A percentile compares a stretch with the other conserved stretches of the same genome.
phyloP scores from a whole-genome alignment of 2,797 vertebrate species.

The Diglossa cyanea region DNA sequence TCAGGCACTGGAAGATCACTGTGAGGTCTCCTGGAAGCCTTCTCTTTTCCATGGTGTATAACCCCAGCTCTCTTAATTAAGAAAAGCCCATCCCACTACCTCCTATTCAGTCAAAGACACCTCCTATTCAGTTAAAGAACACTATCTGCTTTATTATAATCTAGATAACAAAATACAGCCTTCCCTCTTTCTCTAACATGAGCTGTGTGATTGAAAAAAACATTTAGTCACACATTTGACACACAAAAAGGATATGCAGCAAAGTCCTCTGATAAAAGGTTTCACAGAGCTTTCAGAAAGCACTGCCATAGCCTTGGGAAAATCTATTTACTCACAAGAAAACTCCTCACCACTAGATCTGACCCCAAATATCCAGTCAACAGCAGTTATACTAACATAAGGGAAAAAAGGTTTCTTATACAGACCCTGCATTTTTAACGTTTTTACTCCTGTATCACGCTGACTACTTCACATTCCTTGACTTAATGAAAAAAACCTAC shows the following conservation, averaged over 20 bases:
- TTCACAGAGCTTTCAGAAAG: not conserved
- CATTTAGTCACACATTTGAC: not conserved
- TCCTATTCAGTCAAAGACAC: not conserved
- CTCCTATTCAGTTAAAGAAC: not conserved
- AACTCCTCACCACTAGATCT: rapidly evolving
- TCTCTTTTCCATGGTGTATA: not conserved
- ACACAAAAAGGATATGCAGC: not conserved
- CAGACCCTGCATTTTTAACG: not conserved
- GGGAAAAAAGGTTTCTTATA: not conserved
- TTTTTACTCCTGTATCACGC: not conserved
- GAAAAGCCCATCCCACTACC: not conserved
- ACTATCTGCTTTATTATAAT: not conserved
- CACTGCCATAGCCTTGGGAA: not conserved
- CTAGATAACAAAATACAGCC: not conserved
- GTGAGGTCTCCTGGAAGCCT: not conserved
- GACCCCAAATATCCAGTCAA: not conserved
- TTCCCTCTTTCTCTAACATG: not conserved
- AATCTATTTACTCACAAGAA: not conserved
- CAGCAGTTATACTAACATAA: not conserved
- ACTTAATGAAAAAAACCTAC: not conserved
- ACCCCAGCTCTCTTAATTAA: not conserved
- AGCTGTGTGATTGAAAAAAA: not conserved
- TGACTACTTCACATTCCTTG: not conserved
- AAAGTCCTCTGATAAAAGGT: not conserved
- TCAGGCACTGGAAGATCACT: not conserved